Evolutionary conservation across 2,797 vertebrate genomes (phyloP).

Genomic region (Scolopax bukidnonensis): DNA sequence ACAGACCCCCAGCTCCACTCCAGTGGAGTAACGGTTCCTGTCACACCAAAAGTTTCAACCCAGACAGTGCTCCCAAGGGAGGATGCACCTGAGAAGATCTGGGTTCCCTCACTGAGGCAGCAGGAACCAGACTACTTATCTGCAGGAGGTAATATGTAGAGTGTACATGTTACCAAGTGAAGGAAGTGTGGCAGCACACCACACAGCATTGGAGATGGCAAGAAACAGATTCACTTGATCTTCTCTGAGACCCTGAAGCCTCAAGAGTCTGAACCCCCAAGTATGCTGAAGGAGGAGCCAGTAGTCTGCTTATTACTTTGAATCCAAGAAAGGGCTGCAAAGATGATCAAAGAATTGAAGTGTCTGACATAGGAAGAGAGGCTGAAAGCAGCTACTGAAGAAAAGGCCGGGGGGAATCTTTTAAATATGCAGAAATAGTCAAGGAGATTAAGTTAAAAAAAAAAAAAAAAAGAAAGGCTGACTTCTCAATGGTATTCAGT

Average conservation of each 20-base stretch:
- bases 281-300: neutral
- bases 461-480: neutral
- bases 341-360: neutral
- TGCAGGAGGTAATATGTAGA: neutral
- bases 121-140: neutral
- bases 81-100: neutral
- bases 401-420: neutral
- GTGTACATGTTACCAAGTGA: neutral
- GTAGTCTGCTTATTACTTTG: neutral
- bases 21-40: neutral
- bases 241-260: neutral
- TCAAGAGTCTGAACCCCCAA: neutral
- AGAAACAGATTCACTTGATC: neutral
- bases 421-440: neutral
- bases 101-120: neutral
- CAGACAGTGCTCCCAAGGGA: neutral
- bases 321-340: neutral
- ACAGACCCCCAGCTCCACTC: neutral
- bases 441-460: neutral
- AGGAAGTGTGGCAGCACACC: neutral
- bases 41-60: neutral
- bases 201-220: accelerated
- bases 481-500: neutral
- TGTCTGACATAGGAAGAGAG: accelerated
- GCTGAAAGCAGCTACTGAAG: neutral